Percentiles rank a stretch among this genome's conserved stretches.
These are phyloP conservation scores for Seriola dumerili DNA, from an alignment of 2,113 vertebrate species.

Conservation along the genomic window DNA sequence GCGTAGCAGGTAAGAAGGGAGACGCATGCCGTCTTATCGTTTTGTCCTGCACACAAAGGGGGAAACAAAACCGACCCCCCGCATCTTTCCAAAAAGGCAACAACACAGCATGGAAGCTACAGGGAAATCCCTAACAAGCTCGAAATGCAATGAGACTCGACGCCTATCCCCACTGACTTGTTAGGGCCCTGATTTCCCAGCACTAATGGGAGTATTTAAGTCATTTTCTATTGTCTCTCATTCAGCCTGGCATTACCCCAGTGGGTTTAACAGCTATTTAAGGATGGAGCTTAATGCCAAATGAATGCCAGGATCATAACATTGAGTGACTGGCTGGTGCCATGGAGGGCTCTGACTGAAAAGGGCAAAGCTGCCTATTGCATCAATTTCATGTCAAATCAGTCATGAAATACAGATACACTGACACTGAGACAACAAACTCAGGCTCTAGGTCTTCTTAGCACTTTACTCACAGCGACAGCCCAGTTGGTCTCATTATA, in stretches of 20 bases:
- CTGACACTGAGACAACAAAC: constrained; percentile 41
- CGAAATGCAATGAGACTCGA: constrained; percentile 79
- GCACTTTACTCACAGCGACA: background rate
- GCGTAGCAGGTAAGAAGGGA: constrained; percentile 20
- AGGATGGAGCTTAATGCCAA: constrained; percentile 73
- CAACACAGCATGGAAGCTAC: constrained; percentile 75
- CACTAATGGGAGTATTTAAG: constrained; percentile 83
- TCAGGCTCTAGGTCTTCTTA: background rate
- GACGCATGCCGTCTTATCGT: background rate
- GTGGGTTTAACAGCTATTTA: constrained; percentile 73
- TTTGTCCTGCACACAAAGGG: constrained; percentile 48
- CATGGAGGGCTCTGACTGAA: constrained; percentile 65
- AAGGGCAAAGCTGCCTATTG: constrained; percentile 77
- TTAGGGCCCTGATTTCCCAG: constrained; percentile 79
- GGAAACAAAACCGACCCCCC: constrained; percentile 41
- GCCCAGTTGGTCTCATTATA: background rate
- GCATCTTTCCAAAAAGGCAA: constrained; percentile 70
- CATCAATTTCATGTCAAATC: constrained; percentile 75
- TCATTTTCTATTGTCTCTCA: constrained; percentile 82
- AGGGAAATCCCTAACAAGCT: constrained; percentile 80
- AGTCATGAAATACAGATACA: constrained; percentile 60
- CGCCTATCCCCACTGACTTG: constrained; percentile 80
- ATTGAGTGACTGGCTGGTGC: constrained; percentile 76
- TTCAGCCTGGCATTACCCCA: constrained; percentile 72
- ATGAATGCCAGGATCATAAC: constrained; percentile 78